Evolutionary conservation across 2,113 vertebrate species (phyloP).

Genomic region (Tricholaema leucomelas): DNA sequence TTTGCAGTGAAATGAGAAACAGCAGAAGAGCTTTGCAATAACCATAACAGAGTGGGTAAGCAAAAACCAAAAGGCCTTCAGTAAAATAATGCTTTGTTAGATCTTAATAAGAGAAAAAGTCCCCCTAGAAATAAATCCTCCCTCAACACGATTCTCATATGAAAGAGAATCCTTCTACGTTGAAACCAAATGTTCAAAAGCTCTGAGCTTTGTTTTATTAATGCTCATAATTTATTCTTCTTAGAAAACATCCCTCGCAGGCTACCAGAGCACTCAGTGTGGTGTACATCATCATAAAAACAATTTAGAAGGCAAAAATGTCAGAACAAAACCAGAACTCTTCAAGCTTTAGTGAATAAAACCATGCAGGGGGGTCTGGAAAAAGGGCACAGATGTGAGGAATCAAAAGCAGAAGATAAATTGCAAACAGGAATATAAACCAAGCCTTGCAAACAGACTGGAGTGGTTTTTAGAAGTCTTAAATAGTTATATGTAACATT

Average conservation of each 20-base stretch:
- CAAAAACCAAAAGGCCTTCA: conserved; percentile 23
- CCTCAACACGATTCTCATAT: conserved; percentile 46
- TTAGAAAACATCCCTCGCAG: conserved; percentile 49
- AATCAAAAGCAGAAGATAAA: conserved; percentile 65
- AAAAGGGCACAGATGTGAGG: conserved; percentile 55
- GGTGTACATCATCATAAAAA: conserved; percentile 62
- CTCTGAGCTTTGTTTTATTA: conserved; percentile 58
- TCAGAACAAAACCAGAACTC: conserved; percentile 58
- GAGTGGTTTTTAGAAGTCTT: conserved; percentile 17
- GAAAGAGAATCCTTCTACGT: conserved; percentile 55
- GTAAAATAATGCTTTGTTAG: conserved; percentile 44
- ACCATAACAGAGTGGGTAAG: conserved; percentile 1
- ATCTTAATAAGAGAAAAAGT: conserved; percentile 49
- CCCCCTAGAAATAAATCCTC: conserved; percentile 53
- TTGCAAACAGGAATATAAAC: conserved; percentile 53
- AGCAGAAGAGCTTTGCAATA: conserved; percentile 38
- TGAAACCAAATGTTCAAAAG: conserved; percentile 69
- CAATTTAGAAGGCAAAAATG: conserved; percentile 21
- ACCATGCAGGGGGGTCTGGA: conserved; percentile 56
- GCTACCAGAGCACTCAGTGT: conserved; percentile 56
- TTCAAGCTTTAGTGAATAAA: conserved; percentile 60
- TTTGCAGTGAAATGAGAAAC: conserved; percentile 55
- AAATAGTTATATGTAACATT: background rate
- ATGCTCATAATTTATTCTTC: conserved; percentile 63
- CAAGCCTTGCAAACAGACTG: conserved; percentile 24